phyloP scores from a whole-genome alignment of 2,888 invertebrate genomes.

The Melanophora roralis region DNA sequence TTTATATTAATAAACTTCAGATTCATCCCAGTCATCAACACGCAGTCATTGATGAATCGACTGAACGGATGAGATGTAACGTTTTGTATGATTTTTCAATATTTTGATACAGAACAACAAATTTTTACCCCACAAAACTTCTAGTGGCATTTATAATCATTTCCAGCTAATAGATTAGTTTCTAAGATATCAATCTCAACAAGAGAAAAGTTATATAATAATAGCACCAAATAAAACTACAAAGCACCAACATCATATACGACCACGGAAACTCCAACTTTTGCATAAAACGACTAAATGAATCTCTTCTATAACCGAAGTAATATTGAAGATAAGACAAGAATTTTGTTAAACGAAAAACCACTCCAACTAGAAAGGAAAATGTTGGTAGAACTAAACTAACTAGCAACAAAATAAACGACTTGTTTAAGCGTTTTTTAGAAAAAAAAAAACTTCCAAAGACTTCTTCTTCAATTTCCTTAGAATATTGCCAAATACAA shows the following conservation, averaged over 20 bases:
- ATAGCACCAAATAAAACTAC: constrained; percentile 35
- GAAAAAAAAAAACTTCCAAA: background rate
- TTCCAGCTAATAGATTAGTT: constrained; percentile 52
- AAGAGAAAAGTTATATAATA: constrained; percentile 23
- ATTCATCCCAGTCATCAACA: constrained; percentile 22
- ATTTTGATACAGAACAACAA: constrained; percentile 24
- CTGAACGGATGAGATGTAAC: constrained; percentile 18
- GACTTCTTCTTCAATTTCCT: background rate
- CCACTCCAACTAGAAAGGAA: background rate
- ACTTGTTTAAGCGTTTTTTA: background rate
- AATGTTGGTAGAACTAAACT: background rate
- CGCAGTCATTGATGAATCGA: constrained; percentile 27
- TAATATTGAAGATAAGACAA: constrained; percentile 2
- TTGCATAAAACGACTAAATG: constrained; percentile 34
- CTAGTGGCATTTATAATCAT: constrained; percentile 60
- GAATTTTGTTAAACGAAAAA: background rate
- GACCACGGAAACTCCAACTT: constrained; percentile 18
- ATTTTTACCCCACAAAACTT: constrained; percentile 32
- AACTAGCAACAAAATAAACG: background rate
- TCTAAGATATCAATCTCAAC: constrained; percentile 35
- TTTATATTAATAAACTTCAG: constrained; percentile 28
- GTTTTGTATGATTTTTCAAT: constrained; percentile 45
- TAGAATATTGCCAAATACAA: background rate
- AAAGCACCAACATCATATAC: constrained; percentile 27
- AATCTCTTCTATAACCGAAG: constrained; percentile 19